Evolutionary conservation across 2,113 vertebrate genomes (phyloP), one percentile per base, ranked within the genome.

Genomic region (Psephotus haematonotus): DNA sequence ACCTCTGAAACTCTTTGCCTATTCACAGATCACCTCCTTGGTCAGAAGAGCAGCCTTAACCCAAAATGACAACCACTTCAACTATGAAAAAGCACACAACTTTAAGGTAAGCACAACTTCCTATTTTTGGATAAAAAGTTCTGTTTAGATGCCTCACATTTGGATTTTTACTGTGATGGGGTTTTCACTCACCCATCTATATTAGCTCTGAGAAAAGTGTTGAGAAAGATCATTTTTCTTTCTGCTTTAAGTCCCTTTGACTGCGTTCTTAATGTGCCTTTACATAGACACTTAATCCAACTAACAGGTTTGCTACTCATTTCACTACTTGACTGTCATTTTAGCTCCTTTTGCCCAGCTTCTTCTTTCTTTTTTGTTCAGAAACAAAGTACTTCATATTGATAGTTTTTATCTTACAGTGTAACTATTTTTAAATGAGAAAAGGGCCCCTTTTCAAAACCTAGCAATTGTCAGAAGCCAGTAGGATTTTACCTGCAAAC

Each of bases 41-140:
- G 99, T 99, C 94, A 98, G 98, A 95, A 98, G 98, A 96, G 98
- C 98, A 63, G 98, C 99, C 80, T 98, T 99, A 98, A 99, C 98
- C 57, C 99, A 99, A 79, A 98, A 98, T 0, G 99, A 99, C 98
- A 99, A 99, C 97, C 98, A 99, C 86, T 99, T 98, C 98, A 99
- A 98, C 97, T 99, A 99, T 57, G 99, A 99, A 97, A 99, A 99
- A 98, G 98, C 99, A 90, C 99, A 99, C 98, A 99, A 99, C 98
- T 99, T 99, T 91, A 99, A 99, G 99, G 99, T 99, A 98, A 99
- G 98, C 31, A n/a, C 37, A 9, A 23, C 33, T 69, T 78, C 27
- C 29, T 60, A 23, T 80, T 85, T 82, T 39, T 18, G 10, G 25
- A 28, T 41, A 13, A 11, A 44, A 86, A 81, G 59, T 92, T 70